phyloP scores from a whole-genome alignment of 1,140 invertebrate genomes.

The Drosophila lacertosa region DNA sequence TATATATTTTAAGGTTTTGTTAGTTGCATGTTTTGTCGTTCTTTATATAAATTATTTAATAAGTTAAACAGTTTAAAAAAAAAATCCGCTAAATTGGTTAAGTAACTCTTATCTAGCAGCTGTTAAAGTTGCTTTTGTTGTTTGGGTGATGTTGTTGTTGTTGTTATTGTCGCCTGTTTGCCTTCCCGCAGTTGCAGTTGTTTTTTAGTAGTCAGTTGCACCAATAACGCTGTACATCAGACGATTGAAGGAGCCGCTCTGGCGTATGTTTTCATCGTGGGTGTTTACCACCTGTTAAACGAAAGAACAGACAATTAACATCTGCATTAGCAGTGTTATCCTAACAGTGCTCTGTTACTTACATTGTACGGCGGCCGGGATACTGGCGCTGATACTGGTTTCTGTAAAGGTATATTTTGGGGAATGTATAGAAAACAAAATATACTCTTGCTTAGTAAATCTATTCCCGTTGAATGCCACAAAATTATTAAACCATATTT shows the following conservation, averaged over 20 bases:
- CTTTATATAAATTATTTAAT: constrained; percentile 73
- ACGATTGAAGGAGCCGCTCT: constrained; percentile 95
- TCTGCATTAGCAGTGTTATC: constrained; percentile 8
- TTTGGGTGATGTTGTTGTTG: constrained; percentile 43
- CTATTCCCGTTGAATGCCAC: constrained; percentile 25
- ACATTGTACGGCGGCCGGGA: constrained; percentile 83
- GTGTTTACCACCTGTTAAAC: constrained; percentile 78
- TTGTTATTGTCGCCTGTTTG: constrained; percentile 19
- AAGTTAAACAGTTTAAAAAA: constrained; percentile 79
- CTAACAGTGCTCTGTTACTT: constrained; percentile 45
- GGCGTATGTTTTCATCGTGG: constrained; percentile 92
- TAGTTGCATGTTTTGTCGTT: constrained; percentile 43
- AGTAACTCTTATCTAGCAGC: constrained; percentile 59
- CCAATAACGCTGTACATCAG: constrained; percentile 95
- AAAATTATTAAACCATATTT: constrained; percentile 18
- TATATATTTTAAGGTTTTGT: constrained; percentile 56
- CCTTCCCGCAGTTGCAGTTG: constrained; percentile 16
- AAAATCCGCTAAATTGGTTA: constrained; percentile 79
- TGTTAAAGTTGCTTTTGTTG: constrained; percentile 48
- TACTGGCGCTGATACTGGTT: constrained; percentile 82
- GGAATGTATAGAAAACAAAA: constrained; percentile 23
- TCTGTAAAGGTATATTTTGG: constrained; percentile 58
- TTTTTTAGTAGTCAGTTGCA: constrained; percentile 88
- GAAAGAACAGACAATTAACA: constrained; percentile 25
- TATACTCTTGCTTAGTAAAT: constrained; percentile 21